phyloP scores from a whole-genome alignment of 1,140 invertebrate species.

The Bicyclus anynana region DNA sequence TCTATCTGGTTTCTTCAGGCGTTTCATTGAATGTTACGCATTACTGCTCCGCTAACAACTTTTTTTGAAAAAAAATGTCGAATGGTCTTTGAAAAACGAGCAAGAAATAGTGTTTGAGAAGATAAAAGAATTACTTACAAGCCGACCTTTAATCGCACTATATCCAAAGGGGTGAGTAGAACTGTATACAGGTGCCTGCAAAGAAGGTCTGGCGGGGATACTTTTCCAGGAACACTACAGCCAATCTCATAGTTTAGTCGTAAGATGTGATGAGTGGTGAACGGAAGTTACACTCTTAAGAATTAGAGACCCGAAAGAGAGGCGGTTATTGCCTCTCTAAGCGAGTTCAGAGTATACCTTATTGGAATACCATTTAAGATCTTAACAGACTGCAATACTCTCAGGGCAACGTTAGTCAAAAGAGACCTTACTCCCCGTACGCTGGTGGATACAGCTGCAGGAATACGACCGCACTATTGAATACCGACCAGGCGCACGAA shows the following conservation, averaged over 20 bases:
- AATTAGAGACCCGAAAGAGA: constrained; percentile 17
- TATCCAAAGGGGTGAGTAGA: constrained; percentile 33
- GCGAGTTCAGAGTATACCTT: constrained; percentile 17
- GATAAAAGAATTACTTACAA: neutral
- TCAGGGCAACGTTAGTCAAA: constrained; percentile 8
- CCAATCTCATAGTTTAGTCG: constrained; percentile 17
- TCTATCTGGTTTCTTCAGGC: constrained; percentile 18
- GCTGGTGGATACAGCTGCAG: constrained; percentile 19
- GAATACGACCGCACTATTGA: constrained; percentile 17
- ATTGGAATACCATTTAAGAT: constrained; percentile 17
- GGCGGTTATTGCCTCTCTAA: constrained; percentile 10
- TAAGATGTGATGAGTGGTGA: constrained; percentile 11
- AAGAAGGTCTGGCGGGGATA: constrained; percentile 1
- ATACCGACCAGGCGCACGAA: constrained; percentile 8
- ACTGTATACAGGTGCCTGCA: constrained; percentile 41
- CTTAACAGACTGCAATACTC: constrained; percentile 17
- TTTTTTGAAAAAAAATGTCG: constrained; percentile 17
- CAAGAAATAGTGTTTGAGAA: constrained; percentile 10
- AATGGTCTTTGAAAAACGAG: constrained; percentile 7
- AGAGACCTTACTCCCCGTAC: constrained; percentile 16
- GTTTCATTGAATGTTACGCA: constrained; percentile 19
- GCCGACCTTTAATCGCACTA: constrained; percentile 27
- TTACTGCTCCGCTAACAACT: constrained; percentile 12
- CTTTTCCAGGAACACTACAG: neutral
- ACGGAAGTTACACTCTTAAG: constrained; percentile 16